Percentiles rank a stretch among this genome's conserved stretches.
Conservation (phyloP, 2,797 vertebrate species). For the Garrulus glandarius region DNA sequence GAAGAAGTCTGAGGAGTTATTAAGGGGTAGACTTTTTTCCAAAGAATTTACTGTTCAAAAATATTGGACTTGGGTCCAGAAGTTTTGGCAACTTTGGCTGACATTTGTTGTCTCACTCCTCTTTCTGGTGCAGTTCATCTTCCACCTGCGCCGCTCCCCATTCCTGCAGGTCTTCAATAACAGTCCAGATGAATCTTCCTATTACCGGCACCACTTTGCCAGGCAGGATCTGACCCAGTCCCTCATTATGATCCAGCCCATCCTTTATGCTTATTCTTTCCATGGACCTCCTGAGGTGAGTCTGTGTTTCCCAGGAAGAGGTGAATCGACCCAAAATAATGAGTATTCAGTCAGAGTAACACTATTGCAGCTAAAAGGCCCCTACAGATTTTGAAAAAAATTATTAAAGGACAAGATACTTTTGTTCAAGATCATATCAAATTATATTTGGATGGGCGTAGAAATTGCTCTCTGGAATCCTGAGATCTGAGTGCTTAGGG, state of each 20-base stretch:
- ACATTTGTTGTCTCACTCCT: background rate
- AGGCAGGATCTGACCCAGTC: slow-evolving; percentile 96
- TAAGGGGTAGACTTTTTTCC: background rate
- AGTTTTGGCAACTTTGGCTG: background rate
- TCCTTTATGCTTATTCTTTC: slow-evolving; percentile 97
- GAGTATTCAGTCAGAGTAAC: background rate
- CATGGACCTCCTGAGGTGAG: slow-evolving; percentile 95
- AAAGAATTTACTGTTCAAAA: background rate
- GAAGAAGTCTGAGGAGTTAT: background rate
- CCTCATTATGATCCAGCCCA: slow-evolving; percentile 97
- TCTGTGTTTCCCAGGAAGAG: background rate
- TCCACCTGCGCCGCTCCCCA: slow-evolving; percentile 92
- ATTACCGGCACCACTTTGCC: slow-evolving; percentile 94
- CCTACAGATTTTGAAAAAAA: background rate
- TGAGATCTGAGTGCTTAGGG: background rate
- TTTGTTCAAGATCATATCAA: background rate
- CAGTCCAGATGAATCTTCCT: slow-evolving; percentile 95
- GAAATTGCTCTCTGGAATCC: background rate
- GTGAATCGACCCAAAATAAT: background rate
- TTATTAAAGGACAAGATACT: background rate
- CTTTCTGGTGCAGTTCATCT: slow-evolving; percentile 89
- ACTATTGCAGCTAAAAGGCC: background rate
- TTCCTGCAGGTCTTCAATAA: slow-evolving; percentile 99
- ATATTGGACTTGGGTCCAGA: background rate
- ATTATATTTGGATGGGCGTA: background rate